Conservation (phyloP, 2,113 vertebrate species). For the Furnarius figulus region DNA sequence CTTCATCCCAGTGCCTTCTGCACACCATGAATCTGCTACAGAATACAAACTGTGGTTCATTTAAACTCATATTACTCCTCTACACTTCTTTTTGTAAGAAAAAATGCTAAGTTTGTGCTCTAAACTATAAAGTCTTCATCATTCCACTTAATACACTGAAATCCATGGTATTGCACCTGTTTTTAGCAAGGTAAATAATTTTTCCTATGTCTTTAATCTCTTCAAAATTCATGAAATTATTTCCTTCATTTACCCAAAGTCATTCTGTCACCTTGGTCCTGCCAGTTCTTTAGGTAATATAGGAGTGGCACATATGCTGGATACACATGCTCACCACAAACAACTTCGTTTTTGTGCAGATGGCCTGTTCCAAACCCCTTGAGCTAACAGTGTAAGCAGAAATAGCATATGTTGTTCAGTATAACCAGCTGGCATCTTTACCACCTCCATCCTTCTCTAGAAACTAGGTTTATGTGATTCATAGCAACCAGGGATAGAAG, state of each 20-base stretch:
- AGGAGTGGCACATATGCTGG: neutral
- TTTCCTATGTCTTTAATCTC: neutral
- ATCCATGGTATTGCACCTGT: neutral
- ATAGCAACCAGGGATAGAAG: neutral
- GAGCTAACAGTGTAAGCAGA: neutral
- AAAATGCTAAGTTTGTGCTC: neutral
- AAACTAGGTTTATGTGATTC: neutral
- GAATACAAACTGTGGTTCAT: neutral
- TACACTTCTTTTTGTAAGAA: neutral
- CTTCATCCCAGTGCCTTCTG: neutral
- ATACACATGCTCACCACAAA: neutral
- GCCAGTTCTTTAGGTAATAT: neutral
- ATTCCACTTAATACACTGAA: neutral
- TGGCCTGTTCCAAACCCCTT: neutral
- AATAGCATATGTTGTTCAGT: neutral
- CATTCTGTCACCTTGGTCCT: neutral
- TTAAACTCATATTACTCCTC: neutral
- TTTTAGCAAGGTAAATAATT: neutral
- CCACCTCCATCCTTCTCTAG: neutral
- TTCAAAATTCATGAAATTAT: neutral
- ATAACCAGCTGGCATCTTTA: neutral
- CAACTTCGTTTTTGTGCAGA: neutral
- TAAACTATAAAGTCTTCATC: neutral
- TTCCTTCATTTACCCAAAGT: neutral
- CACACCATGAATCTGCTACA: neutral